Percentiles rank a stretch among this genome's conserved stretches.
phyloP scores from a whole-genome alignment of 2,113 vertebrate genomes.

The Meleagris gallopavo region DNA sequence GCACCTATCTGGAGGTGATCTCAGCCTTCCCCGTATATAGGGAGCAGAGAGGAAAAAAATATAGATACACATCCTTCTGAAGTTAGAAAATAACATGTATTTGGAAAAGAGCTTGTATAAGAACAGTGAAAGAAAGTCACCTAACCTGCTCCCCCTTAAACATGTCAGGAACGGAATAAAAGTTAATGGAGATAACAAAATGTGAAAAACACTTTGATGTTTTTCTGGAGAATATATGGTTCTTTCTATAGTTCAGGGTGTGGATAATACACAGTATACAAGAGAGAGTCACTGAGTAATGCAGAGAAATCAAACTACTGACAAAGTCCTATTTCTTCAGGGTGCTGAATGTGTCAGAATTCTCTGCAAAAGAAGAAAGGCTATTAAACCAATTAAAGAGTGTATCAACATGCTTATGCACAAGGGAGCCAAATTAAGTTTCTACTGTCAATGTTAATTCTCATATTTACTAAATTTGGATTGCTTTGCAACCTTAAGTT shows the following conservation, averaged over 20 bases:
- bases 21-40: background rate
- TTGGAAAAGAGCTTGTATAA: background rate
- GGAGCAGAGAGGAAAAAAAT: background rate
- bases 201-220: background rate
- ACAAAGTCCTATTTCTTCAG: background rate
- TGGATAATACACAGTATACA: background rate
- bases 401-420: background rate
- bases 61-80: background rate
- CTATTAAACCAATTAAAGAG: slow-evolving; percentile 5
- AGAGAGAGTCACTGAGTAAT: background rate
- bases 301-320: background rate
- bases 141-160: background rate
- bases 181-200: fast-evolving
- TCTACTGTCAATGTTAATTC: background rate
- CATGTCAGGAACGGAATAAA: background rate
- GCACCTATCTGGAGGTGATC: background rate
- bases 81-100: background rate
- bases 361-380: background rate
- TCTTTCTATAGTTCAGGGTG: background rate
- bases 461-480: background rate
- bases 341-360: background rate
- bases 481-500: background rate
- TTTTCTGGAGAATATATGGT: background rate
- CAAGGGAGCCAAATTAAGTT: background rate
- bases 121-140: background rate